These are phyloP conservation scores for Ploceus nigricollis DNA, from an alignment of 2,113 vertebrate genomes.

Conservation along the genomic window DNA sequence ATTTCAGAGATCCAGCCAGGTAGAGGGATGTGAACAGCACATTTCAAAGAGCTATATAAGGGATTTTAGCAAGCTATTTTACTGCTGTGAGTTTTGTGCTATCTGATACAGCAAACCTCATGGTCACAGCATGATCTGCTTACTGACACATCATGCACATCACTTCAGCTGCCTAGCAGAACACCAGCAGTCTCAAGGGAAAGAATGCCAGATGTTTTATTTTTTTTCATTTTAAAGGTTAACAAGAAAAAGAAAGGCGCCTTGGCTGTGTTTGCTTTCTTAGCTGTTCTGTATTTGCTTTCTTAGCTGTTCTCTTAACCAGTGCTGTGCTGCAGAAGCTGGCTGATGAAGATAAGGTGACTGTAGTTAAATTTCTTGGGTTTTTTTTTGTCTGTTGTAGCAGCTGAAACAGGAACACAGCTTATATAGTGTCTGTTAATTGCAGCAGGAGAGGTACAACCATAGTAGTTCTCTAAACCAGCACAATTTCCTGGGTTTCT, in stretches of 20 bases:
- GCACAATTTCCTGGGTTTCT: not conserved
- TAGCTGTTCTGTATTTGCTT: not conserved
- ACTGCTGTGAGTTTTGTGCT: not conserved
- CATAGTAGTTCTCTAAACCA: not conserved
- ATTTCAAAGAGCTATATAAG: not conserved
- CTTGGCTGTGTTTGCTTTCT: too few relatives aligned
- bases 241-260: constrained; percentile 24
- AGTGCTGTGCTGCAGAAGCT: not conserved
- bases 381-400: not conserved
- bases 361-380: not conserved
- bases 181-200: not conserved
- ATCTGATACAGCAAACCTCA: not conserved
- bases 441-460: not conserved
- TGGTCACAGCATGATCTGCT: not conserved
- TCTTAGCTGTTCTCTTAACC: not conserved
- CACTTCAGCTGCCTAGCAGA: not conserved
- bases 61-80: not conserved
- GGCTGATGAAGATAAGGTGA: not conserved
- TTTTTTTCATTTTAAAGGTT: not conserved
- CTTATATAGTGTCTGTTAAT: not conserved
- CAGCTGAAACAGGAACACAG: not conserved
- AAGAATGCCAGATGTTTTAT: not conserved
- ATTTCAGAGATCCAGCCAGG: constrained; percentile 1
- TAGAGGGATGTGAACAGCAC: not conserved
- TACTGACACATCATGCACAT: not conserved